Evolutionary conservation across 2,113 vertebrate species (phyloP), one percentile per base, ranked within the genome.

Genomic region (Gymnorhina tibicen): DNA sequence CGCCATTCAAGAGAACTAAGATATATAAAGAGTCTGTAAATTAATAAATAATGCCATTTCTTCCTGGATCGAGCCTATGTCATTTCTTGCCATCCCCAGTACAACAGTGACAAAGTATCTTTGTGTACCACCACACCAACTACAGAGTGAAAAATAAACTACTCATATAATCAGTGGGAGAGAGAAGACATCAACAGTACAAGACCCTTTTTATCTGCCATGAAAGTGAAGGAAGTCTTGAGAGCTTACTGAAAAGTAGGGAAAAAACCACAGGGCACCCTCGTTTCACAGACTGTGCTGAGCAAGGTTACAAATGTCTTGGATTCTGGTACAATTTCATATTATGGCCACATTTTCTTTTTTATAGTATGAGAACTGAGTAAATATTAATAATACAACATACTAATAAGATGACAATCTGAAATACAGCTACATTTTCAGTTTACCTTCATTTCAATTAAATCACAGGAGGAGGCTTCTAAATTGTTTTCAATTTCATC

Each of bases 391-490:
- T 11, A 64, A 9, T 2, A 79, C 7, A 49, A 69, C 3, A 27
- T 3, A 28, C 14, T 55, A 15, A 30, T 14, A 60, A 49, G 4
- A 18, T 6, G 16, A 56, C 17, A 39, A 67, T 26, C 35, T 50
- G 18, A 42, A 92, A 76, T 8, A 77, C 7, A 89, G 49, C 37
- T 16, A 53, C 16, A 6, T 68, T 87, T 89, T 69, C 46, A 78
- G 95, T 94, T 97, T 98, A 98, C 98, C 98, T 98, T 98, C 72
- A 97, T 90, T 89, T 97, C 97, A 93, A 95, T 97, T 95, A 98
- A 97, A 93, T 97, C 97, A 53, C 97, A 97, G 59, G 98, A 97
- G 20, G 96, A 67, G 10, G 91, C 91, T 82, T 98, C 98, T 89
- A 98, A 67, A 82, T 87, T 97, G 93, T 93, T 98, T 91, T 96